Conservation (phyloP, 2,888 invertebrate genomes). For the Callosobruchus maculatus region DNA sequence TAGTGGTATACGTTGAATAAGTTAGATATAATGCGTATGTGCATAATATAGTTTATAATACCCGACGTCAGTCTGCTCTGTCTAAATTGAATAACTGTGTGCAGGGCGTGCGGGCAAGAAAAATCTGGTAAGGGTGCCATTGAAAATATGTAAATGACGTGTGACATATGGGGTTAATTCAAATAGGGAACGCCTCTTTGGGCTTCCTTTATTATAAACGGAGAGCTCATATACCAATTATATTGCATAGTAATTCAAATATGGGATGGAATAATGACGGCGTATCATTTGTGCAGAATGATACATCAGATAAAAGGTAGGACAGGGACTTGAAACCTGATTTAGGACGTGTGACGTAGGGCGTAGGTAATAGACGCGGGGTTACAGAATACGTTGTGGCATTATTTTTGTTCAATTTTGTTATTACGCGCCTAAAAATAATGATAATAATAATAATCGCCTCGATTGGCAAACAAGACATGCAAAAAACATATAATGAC, state of each 20-base stretch:
- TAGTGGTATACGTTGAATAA: not conserved
- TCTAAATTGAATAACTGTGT: not conserved
- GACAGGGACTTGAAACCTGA: not conserved
- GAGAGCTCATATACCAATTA: constrained; percentile 13
- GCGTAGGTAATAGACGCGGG: not conserved
- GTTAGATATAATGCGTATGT: not conserved
- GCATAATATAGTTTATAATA: not conserved
- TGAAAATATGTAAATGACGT: constrained; percentile 11
- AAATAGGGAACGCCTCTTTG: constrained; percentile 8
- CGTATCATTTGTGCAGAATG: not conserved
- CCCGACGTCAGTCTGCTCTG: not conserved
- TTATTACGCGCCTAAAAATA: too few species aligned
- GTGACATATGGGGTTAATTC: constrained; percentile 13
- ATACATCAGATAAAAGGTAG: not conserved
- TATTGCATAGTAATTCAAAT: constrained; percentile 3
- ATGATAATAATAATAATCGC: too few species aligned
- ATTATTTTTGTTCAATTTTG: too few species aligned
- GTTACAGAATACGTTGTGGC: not conserved
- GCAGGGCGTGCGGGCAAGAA: not conserved
- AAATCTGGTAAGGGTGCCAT: not conserved
- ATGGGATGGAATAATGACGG: not conserved
- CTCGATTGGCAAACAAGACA: too few species aligned
- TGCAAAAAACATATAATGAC: too few species aligned
- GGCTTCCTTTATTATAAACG: constrained; percentile 9
- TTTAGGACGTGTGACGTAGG: not conserved